A percentile compares a stretch with the other conserved stretches of the same genome.
phyloP scores from a whole-genome alignment of 1,140 invertebrate species.

The Zaprionus lachaisei region DNA sequence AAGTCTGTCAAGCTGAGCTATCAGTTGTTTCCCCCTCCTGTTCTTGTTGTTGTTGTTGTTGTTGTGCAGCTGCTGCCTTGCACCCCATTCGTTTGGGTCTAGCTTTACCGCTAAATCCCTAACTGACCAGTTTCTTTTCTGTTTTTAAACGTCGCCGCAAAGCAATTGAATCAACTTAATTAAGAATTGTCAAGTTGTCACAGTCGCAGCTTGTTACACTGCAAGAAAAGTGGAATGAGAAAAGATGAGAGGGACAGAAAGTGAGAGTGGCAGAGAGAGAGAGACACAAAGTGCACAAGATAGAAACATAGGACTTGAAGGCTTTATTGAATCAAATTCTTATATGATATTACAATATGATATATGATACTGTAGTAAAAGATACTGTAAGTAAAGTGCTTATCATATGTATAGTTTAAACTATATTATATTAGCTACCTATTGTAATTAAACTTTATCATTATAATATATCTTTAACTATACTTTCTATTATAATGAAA shows the following conservation, averaged over 20 bases:
- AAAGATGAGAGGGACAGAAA: background rate
- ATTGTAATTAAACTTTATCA: too few species aligned
- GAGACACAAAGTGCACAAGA: too few species aligned
- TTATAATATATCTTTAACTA: background rate
- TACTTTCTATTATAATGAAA: background rate
- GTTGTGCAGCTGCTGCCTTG: slow-evolving; percentile 14
- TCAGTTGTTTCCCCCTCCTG: background rate
- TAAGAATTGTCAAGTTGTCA: slow-evolving; percentile 43
- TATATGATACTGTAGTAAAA: too few species aligned
- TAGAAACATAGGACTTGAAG: too few species aligned
- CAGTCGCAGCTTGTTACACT: slow-evolving; percentile 1
- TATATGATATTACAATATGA: too few species aligned
- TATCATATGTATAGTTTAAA: too few species aligned
- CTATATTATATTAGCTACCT: too few species aligned
- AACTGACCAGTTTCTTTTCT: slow-evolving; percentile 38
- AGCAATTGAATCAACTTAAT: slow-evolving; percentile 67
- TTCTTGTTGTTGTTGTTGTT: slow-evolving; percentile 19
- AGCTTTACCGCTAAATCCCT: slow-evolving; percentile 43
- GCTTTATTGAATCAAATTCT: too few species aligned
- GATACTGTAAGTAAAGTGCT: too few species aligned
- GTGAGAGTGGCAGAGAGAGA: too few species aligned
- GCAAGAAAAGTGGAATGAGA: background rate
- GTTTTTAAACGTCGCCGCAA: slow-evolving; percentile 43
- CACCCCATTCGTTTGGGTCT: slow-evolving; percentile 43
- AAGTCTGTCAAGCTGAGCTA: slow-evolving; percentile 26